These are phyloP conservation scores for Bombus sylvicola DNA, from an alignment of 1,140 invertebrate species.

Conservation along the genomic window DNA sequence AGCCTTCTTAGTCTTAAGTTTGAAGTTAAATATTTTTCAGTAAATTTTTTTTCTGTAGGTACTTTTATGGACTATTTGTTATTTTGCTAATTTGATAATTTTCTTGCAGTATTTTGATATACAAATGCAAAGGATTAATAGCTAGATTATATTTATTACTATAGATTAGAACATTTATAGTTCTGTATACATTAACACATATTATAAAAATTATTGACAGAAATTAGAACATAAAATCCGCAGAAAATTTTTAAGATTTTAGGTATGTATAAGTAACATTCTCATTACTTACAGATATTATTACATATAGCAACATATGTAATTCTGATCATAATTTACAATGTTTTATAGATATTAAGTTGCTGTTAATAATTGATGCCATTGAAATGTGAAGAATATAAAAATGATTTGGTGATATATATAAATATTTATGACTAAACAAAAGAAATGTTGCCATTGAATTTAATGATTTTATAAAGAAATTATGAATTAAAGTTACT, in stretches of 20 bases:
- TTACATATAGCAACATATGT: constrained; percentile 14
- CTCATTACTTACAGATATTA: constrained; percentile 14
- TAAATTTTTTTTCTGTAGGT: not conserved
- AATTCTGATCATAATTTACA: constrained; percentile 3
- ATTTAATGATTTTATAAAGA: constrained; percentile 21
- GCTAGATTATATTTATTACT: not conserved
- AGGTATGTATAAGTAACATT: constrained; percentile 1
- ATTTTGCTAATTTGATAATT: not conserved
- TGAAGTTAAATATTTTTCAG: not conserved
- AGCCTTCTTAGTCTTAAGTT: too few species aligned
- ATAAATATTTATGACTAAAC: constrained; percentile 17
- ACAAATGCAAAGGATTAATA: constrained; percentile 24
- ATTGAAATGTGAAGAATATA: not conserved
- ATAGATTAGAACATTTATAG: not conserved
- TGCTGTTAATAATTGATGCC: constrained; percentile 12
- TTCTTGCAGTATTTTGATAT: not conserved
- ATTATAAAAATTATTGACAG: not conserved
- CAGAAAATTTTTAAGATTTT: constrained; percentile 19
- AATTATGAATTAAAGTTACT: not conserved
- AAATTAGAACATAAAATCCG: constrained; percentile 23
- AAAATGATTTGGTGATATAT: not conserved
- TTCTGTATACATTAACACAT: not conserved
- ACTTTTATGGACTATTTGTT: not conserved
- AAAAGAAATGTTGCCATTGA: constrained; percentile 10
- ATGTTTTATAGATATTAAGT: not conserved